phyloP scores from a whole-genome alignment of 1,140 invertebrate genomes.

The Drosophila tropicalis region DNA sequence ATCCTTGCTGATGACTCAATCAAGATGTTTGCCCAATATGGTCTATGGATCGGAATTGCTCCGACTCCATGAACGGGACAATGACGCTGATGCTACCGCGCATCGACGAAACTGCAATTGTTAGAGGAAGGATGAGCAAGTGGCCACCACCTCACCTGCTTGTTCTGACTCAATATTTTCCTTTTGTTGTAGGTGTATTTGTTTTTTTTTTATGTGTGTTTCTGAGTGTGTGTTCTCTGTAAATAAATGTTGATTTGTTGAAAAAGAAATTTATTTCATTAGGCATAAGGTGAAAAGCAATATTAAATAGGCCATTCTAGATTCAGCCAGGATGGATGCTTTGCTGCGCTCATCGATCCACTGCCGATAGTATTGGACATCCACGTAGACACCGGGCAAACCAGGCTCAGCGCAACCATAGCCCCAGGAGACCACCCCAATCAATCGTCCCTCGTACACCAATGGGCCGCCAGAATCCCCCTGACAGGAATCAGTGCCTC shows the following conservation, averaged over 20 bases:
- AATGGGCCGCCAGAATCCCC: slow-evolving; percentile 87
- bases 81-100: neutral
- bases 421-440: slow-evolving; percentile 90
- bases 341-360: slow-evolving; percentile 66
- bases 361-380: slow-evolving; percentile 84
- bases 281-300: neutral
- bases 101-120: slow-evolving; percentile 66
- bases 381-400: slow-evolving; percentile 89
- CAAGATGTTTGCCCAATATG: slow-evolving; percentile 65
- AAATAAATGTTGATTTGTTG: slow-evolving; percentile 72
- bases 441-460: slow-evolving; percentile 84
- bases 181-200: slow-evolving; percentile 4
- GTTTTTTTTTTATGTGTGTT: slow-evolving; percentile 22
- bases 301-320: neutral
- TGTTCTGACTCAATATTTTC: neutral
- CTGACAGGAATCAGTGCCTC: slow-evolving; percentile 78
- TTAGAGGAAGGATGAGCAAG: slow-evolving; percentile 25
- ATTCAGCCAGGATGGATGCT: neutral
- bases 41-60: slow-evolving; percentile 57
- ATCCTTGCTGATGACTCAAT: slow-evolving; percentile 72
- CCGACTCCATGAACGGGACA: slow-evolving; percentile 46
- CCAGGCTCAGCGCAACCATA: slow-evolving; percentile 86
- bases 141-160: neutral
- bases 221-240: slow-evolving; percentile 62
- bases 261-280: slow-evolving; percentile 9